Evolutionary conservation across 2,797 vertebrate genomes (phyloP).

Genomic region (Gouania willdenowi): DNA sequence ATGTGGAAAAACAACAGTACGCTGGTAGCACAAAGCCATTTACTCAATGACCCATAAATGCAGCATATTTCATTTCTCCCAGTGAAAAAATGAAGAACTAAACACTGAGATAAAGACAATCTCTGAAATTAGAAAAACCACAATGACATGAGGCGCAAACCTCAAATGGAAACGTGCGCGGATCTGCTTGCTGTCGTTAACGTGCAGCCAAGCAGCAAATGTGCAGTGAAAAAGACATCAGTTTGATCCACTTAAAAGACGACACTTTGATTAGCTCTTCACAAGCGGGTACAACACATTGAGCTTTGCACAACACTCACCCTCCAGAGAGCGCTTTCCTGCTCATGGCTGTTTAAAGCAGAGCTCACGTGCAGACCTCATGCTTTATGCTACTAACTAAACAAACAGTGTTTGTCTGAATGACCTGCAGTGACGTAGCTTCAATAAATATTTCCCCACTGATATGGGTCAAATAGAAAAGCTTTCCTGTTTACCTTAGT

Average conservation of each 20-base stretch:
- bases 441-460: slow-evolving; percentile 19
- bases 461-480: background rate
- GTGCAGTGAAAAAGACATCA: background rate
- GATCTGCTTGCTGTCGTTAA: background rate
- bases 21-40: too few relatives aligned
- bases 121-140: too few relatives aligned
- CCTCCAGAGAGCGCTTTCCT: slow-evolving; percentile 3
- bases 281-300: background rate
- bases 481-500: slow-evolving; percentile 4
- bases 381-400: slow-evolving; percentile 18
- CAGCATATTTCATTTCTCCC: too few relatives aligned
- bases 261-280: background rate
- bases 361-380: slow-evolving; percentile 8
- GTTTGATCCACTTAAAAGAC: slow-evolving; percentile 1
- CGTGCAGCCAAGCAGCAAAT: background rate
- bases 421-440: slow-evolving; percentile 6
- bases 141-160: too few relatives aligned
- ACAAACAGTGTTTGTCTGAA: slow-evolving; percentile 8
- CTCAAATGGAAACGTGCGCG: too few relatives aligned
- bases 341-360: background rate
- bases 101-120: too few relatives aligned
- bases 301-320: slow-evolving; percentile 23
- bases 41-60: too few relatives aligned
- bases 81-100: too few relatives aligned
- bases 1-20: too few relatives aligned